Conservation (phyloP, 1,140 invertebrate species). For the Drosophila gunungcola region DNA sequence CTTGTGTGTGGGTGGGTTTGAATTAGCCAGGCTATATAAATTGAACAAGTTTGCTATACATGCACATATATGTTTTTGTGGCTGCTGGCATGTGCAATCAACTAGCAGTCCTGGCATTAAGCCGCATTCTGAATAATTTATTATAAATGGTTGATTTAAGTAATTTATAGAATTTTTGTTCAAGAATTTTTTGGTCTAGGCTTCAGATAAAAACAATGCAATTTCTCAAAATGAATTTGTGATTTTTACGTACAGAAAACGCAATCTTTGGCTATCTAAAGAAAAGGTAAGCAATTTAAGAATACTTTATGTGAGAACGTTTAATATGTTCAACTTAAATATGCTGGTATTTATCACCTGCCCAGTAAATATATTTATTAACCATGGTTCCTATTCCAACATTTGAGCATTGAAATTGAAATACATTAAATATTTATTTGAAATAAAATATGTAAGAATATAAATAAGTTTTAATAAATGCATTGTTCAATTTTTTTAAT, state of each 20-base stretch:
- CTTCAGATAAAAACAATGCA: slow-evolving; percentile 14
- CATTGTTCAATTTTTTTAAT: too few species aligned
- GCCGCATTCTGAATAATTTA: slow-evolving; percentile 58
- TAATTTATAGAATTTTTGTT: slow-evolving; percentile 69
- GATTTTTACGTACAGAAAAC: background rate
- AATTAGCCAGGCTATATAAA: slow-evolving; percentile 17
- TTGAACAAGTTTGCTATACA: slow-evolving; percentile 10
- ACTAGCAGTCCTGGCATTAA: slow-evolving; percentile 15
- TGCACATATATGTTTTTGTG: slow-evolving; percentile 26
- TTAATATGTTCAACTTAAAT: too few species aligned
- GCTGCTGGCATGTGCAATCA: slow-evolving; percentile 56
- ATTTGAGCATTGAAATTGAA: too few species aligned
- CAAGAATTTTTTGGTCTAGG: slow-evolving; percentile 28
- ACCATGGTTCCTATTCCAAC: too few species aligned
- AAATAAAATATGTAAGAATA: background rate
- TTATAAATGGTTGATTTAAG: slow-evolving; percentile 65
- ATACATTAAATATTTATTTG: background rate
- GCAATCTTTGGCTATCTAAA: background rate
- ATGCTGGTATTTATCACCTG: background rate
- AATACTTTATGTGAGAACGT: too few species aligned
- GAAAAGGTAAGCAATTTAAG: background rate
- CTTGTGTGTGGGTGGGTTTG: slow-evolving; percentile 19
- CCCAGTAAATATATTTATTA: background rate
- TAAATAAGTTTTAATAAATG: too few species aligned
- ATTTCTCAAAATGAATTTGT: slow-evolving; percentile 5